phyloP scores from a whole-genome alignment of 2,888 invertebrate genomes.

The Dichetophora obliterata region DNA sequence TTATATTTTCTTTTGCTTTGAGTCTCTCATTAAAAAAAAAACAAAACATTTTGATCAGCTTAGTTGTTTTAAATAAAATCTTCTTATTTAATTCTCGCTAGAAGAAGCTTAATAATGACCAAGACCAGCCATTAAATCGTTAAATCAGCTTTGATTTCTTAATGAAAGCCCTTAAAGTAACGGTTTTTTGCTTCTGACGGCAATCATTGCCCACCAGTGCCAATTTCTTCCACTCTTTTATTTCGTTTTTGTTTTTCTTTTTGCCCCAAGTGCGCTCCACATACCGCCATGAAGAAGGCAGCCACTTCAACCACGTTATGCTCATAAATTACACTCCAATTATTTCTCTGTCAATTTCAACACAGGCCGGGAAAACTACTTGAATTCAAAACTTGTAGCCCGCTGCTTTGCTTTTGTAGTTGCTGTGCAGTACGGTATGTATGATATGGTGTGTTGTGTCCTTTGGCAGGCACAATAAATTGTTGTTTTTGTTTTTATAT shows the following conservation, averaged over 20 bases:
- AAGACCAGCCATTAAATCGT: too few relatives aligned
- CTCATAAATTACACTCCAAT: constrained; percentile 65
- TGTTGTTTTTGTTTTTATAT: constrained; percentile 40
- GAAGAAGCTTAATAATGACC: too few relatives aligned
- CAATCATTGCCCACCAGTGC: not conserved
- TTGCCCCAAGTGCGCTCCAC: not conserved
- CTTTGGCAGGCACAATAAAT: constrained; percentile 44
- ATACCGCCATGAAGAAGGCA: too few relatives aligned
- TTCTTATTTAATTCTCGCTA: too few relatives aligned
- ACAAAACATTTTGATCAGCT: too few relatives aligned
- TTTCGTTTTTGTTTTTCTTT: not conserved
- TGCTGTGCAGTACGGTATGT: too few relatives aligned
- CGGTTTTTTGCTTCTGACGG: too few relatives aligned
- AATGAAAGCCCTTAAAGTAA: too few relatives aligned
- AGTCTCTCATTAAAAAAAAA: too few relatives aligned
- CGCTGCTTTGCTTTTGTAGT: constrained; percentile 45
- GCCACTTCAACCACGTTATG: constrained; percentile 28
- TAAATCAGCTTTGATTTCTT: too few relatives aligned
- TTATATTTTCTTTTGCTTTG: too few relatives aligned
- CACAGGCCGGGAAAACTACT: constrained; percentile 48
- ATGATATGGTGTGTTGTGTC: not conserved
- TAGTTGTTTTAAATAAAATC: too few relatives aligned
- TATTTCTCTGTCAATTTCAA: constrained; percentile 66
- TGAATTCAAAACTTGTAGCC: constrained; percentile 56
- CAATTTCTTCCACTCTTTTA: not conserved